Percentiles rank a stretch among this genome's conserved stretches.
These are phyloP conservation scores for Poliocrania exsul DNA, from an alignment of 2,797 vertebrate species.

Conservation along the genomic window DNA sequence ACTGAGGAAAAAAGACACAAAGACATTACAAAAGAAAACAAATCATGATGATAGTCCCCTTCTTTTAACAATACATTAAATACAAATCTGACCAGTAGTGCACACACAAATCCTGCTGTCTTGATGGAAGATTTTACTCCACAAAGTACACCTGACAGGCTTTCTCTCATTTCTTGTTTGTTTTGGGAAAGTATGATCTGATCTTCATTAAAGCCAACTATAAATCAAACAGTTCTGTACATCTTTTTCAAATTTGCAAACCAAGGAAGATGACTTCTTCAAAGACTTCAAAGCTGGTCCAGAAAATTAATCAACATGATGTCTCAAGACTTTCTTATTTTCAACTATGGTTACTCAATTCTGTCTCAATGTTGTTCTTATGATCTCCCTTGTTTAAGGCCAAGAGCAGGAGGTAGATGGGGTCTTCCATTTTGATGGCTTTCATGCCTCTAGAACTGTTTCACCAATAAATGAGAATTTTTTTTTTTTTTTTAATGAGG, in stretches of 20 bases:
- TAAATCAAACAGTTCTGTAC: not conserved
- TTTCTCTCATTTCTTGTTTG: not conserved
- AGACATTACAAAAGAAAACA: not conserved
- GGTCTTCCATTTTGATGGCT: not conserved
- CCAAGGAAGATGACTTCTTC: not conserved
- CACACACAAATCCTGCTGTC: not conserved
- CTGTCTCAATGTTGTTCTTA: not conserved
- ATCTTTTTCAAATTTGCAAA: not conserved
- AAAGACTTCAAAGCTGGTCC: not conserved
- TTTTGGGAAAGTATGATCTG: not conserved
- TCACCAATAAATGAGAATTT: not conserved
- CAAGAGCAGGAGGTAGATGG: not conserved
- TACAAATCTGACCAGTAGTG: accelerated
- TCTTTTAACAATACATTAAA: not conserved
- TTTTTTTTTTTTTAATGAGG: not conserved
- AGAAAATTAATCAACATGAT: not conserved
- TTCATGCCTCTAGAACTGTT: not conserved
- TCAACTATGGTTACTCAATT: not conserved
- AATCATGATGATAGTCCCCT: not conserved
- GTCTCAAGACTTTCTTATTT: not conserved
- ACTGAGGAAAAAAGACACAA: not conserved
- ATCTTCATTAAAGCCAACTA: not conserved
- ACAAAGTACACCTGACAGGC: not conserved
- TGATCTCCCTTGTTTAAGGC: not conserved
- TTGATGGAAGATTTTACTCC: not conserved